Percentiles rank a stretch among this genome's conserved stretches.
phyloP scores from a whole-genome alignment of 2,113 vertebrate genomes.

The Cinclus mexicanus region DNA sequence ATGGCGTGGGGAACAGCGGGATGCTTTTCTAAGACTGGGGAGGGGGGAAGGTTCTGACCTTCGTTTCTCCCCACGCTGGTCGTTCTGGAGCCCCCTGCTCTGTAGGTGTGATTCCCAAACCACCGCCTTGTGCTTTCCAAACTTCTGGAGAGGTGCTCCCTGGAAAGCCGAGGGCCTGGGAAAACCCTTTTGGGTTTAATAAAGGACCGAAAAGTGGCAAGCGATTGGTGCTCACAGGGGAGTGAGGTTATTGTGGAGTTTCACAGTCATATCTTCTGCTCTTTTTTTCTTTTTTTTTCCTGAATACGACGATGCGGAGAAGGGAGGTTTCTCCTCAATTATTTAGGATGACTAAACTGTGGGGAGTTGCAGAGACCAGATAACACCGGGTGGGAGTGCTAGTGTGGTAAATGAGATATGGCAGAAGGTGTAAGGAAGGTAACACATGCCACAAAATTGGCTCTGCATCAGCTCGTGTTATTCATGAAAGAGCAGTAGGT shows the following conservation, averaged over 20 bases:
- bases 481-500: not conserved
- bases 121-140: accelerated
- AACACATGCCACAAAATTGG: not conserved
- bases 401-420: not conserved
- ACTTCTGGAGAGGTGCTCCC: accelerated
- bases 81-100: accelerated
- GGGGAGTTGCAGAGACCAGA: not conserved
- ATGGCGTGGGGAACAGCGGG: accelerated
- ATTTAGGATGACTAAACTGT: not conserved
- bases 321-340: not conserved
- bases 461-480: not conserved
- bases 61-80: accelerated
- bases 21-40: not conserved
- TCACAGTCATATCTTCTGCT: not conserved
- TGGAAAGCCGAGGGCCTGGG: not conserved
- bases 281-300: not conserved
- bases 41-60: not conserved
- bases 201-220: not conserved
- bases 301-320: not conserved
- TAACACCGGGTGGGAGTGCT: not conserved
- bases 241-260: not conserved
- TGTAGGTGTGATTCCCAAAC: accelerated
- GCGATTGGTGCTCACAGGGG: accelerated
- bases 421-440: not conserved
- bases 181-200: not conserved